A percentile compares a stretch with the other conserved stretches of the same genome.
These are phyloP conservation scores for Trochalopteron elliotii DNA, from an alignment of 2,113 vertebrate genomes.

Conservation along the genomic window DNA sequence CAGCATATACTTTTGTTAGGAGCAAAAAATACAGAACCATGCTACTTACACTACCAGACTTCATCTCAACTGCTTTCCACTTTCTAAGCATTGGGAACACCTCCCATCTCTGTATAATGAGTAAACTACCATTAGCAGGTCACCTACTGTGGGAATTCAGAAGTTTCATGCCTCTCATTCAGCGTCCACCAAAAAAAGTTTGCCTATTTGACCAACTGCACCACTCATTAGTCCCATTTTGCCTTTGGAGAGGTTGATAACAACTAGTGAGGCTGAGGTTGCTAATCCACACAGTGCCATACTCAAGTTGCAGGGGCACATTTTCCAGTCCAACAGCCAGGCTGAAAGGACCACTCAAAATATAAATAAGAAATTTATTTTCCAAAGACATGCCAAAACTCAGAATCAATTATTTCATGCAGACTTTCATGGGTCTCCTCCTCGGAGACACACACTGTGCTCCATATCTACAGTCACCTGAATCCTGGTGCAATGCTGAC, in stretches of 20 bases:
- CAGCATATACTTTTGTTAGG: neutral
- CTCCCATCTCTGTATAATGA: neutral
- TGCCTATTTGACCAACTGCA: neutral
- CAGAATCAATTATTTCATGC: neutral
- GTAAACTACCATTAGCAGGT: neutral
- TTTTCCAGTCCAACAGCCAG: neutral
- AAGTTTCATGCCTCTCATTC: neutral
- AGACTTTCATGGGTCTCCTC: neutral
- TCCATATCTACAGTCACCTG: fast-evolving
- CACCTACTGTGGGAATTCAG: neutral
- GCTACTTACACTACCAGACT: neutral
- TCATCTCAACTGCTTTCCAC: neutral
- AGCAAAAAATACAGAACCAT: neutral
- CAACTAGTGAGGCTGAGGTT: neutral
- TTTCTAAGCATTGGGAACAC: neutral
- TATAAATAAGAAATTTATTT: neutral
- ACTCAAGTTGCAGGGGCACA: neutral
- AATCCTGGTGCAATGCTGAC: neutral
- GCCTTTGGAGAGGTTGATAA: neutral
- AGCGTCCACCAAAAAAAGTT: neutral
- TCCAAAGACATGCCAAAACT: neutral
- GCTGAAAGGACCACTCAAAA: neutral
- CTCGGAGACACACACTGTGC: fast-evolving
- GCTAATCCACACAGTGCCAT: neutral
- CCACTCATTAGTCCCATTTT: neutral